phyloP scores from a whole-genome alignment of 1,140 invertebrate species.

The Trialeurodes vaporariorum region DNA sequence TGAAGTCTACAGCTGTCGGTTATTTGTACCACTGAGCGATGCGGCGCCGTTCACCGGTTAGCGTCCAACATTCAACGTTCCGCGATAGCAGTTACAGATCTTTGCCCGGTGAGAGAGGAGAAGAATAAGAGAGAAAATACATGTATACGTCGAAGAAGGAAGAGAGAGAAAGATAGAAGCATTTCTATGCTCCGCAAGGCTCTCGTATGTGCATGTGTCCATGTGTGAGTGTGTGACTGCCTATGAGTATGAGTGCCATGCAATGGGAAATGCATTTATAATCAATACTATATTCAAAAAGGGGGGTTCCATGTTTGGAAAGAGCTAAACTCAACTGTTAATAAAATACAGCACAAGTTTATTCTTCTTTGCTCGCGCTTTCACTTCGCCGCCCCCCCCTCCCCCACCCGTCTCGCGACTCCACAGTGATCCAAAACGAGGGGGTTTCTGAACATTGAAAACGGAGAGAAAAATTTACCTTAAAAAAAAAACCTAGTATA shows the following conservation, averaged over 20 bases:
- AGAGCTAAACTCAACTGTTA: background rate
- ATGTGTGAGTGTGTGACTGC: too few relatives aligned
- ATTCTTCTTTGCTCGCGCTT: background rate
- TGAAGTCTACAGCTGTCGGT: too few relatives aligned
- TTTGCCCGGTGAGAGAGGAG: background rate
- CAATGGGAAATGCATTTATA: background rate
- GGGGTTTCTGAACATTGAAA: too few relatives aligned
- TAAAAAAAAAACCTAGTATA: too few relatives aligned
- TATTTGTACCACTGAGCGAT: too few relatives aligned
- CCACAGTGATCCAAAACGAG: too few relatives aligned
- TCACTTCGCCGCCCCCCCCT: background rate
- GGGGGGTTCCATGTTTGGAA: background rate
- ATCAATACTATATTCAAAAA: background rate
- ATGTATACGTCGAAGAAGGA: background rate
- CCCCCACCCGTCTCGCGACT: background rate
- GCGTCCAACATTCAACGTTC: background rate
- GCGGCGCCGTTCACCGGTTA: too few relatives aligned
- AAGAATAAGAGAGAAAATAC: background rate
- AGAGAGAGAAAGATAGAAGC: background rate
- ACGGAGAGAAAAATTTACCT: too few relatives aligned
- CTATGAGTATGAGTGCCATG: too few relatives aligned
- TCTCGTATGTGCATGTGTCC: too few relatives aligned
- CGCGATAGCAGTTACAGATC: background rate
- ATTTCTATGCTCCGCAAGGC: background rate
- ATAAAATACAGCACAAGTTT: conserved; percentile 1